A percentile compares a stretch with the other conserved stretches of the same genome.
Conservation (phyloP, 2,888 invertebrate species). For the Hypomecis punctinalis region DNA sequence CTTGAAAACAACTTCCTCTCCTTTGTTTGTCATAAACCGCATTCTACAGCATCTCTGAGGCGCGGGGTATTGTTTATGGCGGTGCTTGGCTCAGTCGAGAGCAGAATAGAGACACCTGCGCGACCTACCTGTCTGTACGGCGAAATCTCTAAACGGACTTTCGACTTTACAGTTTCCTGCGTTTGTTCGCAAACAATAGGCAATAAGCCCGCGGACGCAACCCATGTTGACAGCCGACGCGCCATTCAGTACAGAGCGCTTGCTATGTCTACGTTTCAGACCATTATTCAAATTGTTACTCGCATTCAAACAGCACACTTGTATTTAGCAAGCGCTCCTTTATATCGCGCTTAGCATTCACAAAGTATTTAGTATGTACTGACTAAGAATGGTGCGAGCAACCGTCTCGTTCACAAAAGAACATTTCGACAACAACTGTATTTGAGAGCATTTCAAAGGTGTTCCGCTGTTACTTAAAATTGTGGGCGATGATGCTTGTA, state of each 20-base stretch:
- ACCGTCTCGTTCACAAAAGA: conserved; percentile 35
- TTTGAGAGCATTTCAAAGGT: conserved; percentile 3
- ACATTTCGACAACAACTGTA: conserved; percentile 26
- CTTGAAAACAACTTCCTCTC: conserved; percentile 76
- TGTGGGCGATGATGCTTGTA: no score
- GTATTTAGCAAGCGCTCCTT: conserved; percentile 28
- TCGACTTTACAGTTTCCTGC: conserved; percentile 83
- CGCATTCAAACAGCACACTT: conserved; percentile 40
- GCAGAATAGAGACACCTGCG: conserved; percentile 70
- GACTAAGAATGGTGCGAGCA: conserved; percentile 36
- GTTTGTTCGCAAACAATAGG: conserved; percentile 81
- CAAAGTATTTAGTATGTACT: conserved; percentile 28
- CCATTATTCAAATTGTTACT: conserved; percentile 59
- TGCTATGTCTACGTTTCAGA: conserved; percentile 60
- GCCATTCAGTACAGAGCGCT: conserved; percentile 69
- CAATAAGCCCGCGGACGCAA: conserved; percentile 69
- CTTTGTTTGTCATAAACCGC: conserved; percentile 69
- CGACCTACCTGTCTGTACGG: conserved; percentile 80
- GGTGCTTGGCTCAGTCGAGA: conserved; percentile 18
- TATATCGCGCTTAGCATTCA: conserved; percentile 22
- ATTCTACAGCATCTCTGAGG: conserved; percentile 40
- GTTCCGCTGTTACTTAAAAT: background rate
- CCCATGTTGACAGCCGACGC: conserved; percentile 65
- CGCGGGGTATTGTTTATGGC: conserved; percentile 26
- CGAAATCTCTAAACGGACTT: conserved; percentile 78